Evolutionary conservation across 2,888 invertebrate genomes (phyloP), one percentile per base, ranked within the genome.

Genomic region (Cephus sareptanus): DNA sequence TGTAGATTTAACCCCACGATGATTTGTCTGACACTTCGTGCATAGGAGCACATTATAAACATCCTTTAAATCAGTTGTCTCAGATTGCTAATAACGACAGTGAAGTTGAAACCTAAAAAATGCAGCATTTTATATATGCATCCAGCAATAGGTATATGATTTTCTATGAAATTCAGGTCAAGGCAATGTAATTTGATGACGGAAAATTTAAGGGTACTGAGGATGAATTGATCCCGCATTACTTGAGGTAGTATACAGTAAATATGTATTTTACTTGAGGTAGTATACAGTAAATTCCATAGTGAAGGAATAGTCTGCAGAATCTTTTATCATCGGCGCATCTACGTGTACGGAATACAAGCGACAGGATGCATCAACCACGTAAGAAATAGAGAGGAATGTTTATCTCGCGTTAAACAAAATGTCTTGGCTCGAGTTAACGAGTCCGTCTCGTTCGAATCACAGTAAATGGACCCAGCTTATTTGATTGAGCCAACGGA

Each of bases 401-500:
- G 9, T 23, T 56, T 23, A 23, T 23, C 23, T 56, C 56, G 56
- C 9, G 23, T 56, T 56, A 23, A 15, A 23, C 1, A 40, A 56
- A 56, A 9, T 56, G 2, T 23, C 9, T 56, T 23, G 56, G 56
- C 56, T 71, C 71, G 34, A 71, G 30, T 12, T 30, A 34, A 71
- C 34, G 71, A 71, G 30, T 71, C 31, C 9, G 56, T 56, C 56
- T 2, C 56, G 23, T 56, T 56, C 56, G 23, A 56, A 77, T 34
- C 34, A 56, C 31, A 23, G 70, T 40, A 56, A 37, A 70, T 70
- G 37, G 75, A 75, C 34, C 75, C 77, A 70, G 34, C 35, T 56
- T 75, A 35, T 33, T n/a, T 56, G 77, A 77, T 75, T 75, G 77
- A 75, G 56, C 56, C 77, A 77, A 71, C 75, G 77, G 70, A 70